These are phyloP conservation scores for Scolanthus callimorphus DNA, from an alignment of 92 coral and sea anemone genomes.

Conservation along the genomic window DNA sequence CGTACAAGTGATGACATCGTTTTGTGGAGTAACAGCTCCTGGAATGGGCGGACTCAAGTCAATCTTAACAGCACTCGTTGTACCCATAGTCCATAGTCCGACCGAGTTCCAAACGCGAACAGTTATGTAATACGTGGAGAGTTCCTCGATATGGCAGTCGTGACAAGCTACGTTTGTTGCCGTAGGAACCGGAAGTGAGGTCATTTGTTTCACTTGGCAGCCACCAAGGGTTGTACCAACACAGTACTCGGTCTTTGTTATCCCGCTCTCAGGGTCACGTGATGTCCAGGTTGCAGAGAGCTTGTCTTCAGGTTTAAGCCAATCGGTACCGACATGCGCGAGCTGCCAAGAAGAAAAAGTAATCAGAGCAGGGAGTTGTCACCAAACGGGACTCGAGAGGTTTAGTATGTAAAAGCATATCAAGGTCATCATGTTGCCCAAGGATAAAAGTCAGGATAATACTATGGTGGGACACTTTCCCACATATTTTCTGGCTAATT, in stretches of 20 bases:
- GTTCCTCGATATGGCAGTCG: slow-evolving; percentile 62
- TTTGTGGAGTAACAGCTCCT: slow-evolving; percentile 29
- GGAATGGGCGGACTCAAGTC: slow-evolving; percentile 71
- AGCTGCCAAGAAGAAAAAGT: too few relatives aligned
- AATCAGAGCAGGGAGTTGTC: too few relatives aligned
- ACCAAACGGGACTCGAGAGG: too few relatives aligned
- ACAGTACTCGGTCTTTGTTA: slow-evolving; percentile 76
- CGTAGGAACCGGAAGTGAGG: slow-evolving; percentile 20
- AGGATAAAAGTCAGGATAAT: too few relatives aligned
- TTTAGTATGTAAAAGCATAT: too few relatives aligned
- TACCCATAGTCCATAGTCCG: slow-evolving; percentile 47
- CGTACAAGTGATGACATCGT: slow-evolving; percentile 43
- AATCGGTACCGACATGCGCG: too few relatives aligned
- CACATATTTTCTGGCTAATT: too few relatives aligned
- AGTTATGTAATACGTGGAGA: slow-evolving; percentile 58
- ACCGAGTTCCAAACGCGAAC: slow-evolving; percentile 86
- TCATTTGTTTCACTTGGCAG: slow-evolving; percentile 74
- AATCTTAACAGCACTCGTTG: slow-evolving; percentile 47
- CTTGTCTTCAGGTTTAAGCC: slow-evolving; percentile 55
- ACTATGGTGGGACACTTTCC: too few relatives aligned
- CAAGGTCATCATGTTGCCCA: too few relatives aligned
- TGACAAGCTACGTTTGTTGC: slow-evolving; percentile 53
- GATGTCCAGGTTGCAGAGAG: slow-evolving; percentile 69
- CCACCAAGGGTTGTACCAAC: slow-evolving; percentile 70
- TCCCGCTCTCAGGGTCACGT: slow-evolving; percentile 71